Percentiles rank a stretch among this genome's conserved stretches.
Conservation (phyloP, 2,888 invertebrate species). For the Drosophila paranaensis region DNA sequence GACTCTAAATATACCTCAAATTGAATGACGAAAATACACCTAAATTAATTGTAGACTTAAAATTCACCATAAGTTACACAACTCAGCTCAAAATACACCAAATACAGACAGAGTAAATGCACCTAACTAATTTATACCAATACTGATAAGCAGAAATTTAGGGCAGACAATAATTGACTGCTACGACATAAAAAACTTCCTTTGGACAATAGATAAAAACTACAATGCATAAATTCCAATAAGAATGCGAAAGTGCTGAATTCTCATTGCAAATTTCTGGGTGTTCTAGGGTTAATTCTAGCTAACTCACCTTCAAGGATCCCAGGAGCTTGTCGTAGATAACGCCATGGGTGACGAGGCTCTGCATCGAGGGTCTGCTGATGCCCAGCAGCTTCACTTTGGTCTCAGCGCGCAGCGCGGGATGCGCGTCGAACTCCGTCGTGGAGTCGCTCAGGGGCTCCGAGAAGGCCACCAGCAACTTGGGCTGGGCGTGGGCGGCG, state of each 20-base stretch:
- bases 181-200: neutral
- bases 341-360: slow-evolving; percentile 87
- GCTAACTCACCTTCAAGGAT: slow-evolving; percentile 85
- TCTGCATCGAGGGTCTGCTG: slow-evolving; percentile 86
- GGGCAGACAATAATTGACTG: neutral
- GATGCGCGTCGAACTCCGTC: slow-evolving; percentile 61
- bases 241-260: neutral
- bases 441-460: slow-evolving; percentile 74
- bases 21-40: neutral
- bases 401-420: slow-evolving; percentile 55
- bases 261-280: too few species aligned
- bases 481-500: slow-evolving; percentile 60
- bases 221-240: neutral
- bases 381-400: slow-evolving; percentile 86
- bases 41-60: neutral
- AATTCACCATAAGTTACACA: neutral
- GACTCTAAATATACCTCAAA: neutral
- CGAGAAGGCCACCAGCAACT: slow-evolving; percentile 80
- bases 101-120: neutral
- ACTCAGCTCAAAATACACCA: neutral
- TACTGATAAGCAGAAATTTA: neutral
- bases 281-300: too few species aligned
- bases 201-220: neutral
- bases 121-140: neutral
- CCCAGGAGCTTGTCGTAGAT: slow-evolving; percentile 87